phyloP scores from a whole-genome alignment of 2,113 vertebrate species.

The Crotalus horridus region DNA sequence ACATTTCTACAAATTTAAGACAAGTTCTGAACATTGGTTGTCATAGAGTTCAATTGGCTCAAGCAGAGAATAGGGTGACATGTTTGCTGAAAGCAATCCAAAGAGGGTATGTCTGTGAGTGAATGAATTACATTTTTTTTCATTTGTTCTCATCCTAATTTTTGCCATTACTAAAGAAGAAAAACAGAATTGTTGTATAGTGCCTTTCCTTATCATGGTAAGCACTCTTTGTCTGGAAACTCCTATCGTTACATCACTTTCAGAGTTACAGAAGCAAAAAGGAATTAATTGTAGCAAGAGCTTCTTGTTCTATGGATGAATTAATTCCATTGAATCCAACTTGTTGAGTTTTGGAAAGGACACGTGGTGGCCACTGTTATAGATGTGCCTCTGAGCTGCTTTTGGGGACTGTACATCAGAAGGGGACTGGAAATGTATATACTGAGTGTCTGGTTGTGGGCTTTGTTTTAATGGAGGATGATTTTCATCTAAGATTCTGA shows the following conservation, averaged over 20 bases:
- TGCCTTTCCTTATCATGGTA: not conserved
- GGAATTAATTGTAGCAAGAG: not conserved
- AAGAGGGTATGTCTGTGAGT: not conserved
- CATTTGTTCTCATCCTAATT: not conserved
- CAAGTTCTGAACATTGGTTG: conserved; percentile 36
- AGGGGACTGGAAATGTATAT: too few species aligned
- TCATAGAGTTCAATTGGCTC: not conserved
- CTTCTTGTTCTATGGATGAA: not conserved
- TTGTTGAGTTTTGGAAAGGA: not conserved
- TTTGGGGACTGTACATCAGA: too few species aligned
- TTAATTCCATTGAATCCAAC: not conserved
- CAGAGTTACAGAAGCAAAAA: not conserved
- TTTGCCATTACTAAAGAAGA: not conserved
- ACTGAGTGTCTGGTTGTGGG: too few species aligned
- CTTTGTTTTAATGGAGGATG: too few species aligned
- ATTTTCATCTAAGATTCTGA: too few species aligned
- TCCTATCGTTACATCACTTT: not conserved
- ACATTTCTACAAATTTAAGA: conserved; percentile 15
- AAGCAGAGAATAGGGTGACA: not conserved
- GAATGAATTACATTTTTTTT: not conserved
- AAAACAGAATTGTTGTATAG: not conserved
- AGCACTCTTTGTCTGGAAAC: not conserved
- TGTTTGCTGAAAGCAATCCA: not conserved
- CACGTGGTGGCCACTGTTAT: too few species aligned
- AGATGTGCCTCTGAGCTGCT: too few species aligned